Base-by-base conservation (phyloP, 2,113 vertebrate genomes). In the Proterorhinus semilunaris region DNA sequence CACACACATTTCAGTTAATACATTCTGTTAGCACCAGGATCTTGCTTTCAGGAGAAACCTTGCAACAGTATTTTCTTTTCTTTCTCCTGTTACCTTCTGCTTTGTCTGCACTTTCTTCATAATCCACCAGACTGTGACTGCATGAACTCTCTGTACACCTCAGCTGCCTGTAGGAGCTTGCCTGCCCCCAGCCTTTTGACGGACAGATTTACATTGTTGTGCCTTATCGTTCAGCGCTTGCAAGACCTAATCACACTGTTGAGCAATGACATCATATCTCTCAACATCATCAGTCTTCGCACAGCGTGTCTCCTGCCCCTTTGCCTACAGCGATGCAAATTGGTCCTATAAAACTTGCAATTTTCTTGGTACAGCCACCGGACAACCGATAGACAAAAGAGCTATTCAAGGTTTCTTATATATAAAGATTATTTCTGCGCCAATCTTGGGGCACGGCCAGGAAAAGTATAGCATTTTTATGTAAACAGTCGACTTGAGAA, bases 151-250 rank as follows among this genome's bases (percentile, higher is more conserved):
- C 44, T 50, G 10, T 27, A 42, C 55, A 42, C 27, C 55, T 45
- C 7, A 42, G 43, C 13, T n/a, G 42, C 58, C 86, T 71, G 91
- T 89, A 79, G 74, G 73, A 82, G 85, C 91, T 77, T 89, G 90
- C 75, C 77, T 73, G 62, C 78, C 80, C 73, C 75, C 67, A 17
- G 72, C 76, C 66, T 51, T 62, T 62, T 79, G 67, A 71, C 76
- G 81, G 89, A 85, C 81, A 89, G 86, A 83, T 89, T 88, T 87
- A 90, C 79, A 83, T 80, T 83, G 79, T 81, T 72, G 73, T 88
- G 79, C 81, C 67, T 62, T 72, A 72, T 67, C 50, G 72, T 78
- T 87, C 67, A 65, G 78, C 81, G 70, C 87, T 69, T 82, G 64
- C 75, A 77, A 68, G 65, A 73, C 61, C 74, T 80, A 81, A 86